Evolutionary conservation across 1,140 invertebrate genomes (phyloP).

Genomic region (Cotesia glomerata): DNA sequence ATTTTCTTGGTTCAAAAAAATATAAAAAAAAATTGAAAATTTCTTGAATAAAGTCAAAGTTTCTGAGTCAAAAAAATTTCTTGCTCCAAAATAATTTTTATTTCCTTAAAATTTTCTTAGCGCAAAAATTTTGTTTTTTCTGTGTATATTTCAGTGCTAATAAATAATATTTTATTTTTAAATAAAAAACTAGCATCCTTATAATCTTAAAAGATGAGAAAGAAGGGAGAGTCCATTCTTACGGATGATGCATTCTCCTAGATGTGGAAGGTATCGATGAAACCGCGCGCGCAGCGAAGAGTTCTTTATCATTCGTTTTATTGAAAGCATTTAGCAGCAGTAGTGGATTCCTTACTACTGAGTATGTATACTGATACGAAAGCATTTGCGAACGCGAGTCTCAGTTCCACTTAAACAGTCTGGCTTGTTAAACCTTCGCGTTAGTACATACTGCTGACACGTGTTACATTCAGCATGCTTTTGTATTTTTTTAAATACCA

Average conservation of each 20-base stretch:
- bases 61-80: no score
- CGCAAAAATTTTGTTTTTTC: no score
- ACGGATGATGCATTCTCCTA: not conserved
- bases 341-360: slow-evolving; percentile 1
- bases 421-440: not conserved
- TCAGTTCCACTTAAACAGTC: not conserved
- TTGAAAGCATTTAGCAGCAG: not conserved
- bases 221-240: slow-evolving; percentile 1
- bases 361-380: not conserved
- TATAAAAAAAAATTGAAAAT: no score
- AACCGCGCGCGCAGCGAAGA: not conserved
- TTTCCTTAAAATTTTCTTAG: no score
- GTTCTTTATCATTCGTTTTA: not conserved
- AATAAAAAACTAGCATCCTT: not conserved
- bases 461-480: not conserved
- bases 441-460: not conserved
- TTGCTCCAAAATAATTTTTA: no score
- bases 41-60: no score
- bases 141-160: no score
- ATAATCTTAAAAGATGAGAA: not conserved
- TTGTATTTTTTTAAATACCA: not conserved
- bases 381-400: no score
- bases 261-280: not conserved
- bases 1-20: no score
- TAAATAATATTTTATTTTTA: not conserved